Percentiles rank a stretch among this genome's conserved stretches.
phyloP scores from a whole-genome alignment of 2,888 invertebrate genomes.

The Lypha dubia region DNA sequence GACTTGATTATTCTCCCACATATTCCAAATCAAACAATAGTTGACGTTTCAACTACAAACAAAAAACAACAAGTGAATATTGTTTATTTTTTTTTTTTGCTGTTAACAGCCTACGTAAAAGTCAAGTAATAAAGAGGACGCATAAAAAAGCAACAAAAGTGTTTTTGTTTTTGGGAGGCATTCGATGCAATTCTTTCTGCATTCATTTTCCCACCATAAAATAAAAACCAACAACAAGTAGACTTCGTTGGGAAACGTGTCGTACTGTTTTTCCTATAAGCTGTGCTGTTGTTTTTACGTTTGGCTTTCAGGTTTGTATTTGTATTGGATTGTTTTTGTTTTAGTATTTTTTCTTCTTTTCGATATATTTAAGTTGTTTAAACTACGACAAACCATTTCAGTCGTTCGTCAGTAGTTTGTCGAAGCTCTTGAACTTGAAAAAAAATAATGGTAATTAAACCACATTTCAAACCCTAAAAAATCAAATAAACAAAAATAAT shows the following conservation, averaged over 20 bases:
- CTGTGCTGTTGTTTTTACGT: conserved; percentile 11
- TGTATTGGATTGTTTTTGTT: conserved; percentile 41
- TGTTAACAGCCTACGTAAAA: conserved; percentile 28
- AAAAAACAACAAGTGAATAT: conserved; percentile 8
- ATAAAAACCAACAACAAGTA: conserved; percentile 32
- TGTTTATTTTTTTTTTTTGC: conserved; percentile 1
- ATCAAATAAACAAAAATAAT: conserved; percentile 22
- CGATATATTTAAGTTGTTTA: conserved; percentile 73
- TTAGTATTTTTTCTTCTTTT: conserved; percentile 31
- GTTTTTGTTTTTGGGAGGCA: conserved; percentile 1
- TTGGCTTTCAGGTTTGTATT: conserved; percentile 40
- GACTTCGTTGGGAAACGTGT: conserved; percentile 34
- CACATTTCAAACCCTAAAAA: not conserved
- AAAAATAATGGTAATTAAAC: conserved; percentile 31
- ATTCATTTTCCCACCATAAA: conserved; percentile 21
- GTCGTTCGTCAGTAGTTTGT: conserved; percentile 72
- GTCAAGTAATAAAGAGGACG: not conserved
- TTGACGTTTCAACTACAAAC: conserved; percentile 31
- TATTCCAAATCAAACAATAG: not conserved
- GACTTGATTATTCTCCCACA: conserved; percentile 23
- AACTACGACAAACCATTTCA: conserved; percentile 68
- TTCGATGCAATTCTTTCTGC: conserved; percentile 10
- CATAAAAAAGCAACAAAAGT: conserved; percentile 12
- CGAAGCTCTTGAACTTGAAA: conserved; percentile 75
- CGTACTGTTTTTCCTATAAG: conserved; percentile 10